Percentiles rank a stretch among this genome's conserved stretches.
Conservation (phyloP, 2,113 vertebrate genomes). For the Chaetura pelagica region DNA sequence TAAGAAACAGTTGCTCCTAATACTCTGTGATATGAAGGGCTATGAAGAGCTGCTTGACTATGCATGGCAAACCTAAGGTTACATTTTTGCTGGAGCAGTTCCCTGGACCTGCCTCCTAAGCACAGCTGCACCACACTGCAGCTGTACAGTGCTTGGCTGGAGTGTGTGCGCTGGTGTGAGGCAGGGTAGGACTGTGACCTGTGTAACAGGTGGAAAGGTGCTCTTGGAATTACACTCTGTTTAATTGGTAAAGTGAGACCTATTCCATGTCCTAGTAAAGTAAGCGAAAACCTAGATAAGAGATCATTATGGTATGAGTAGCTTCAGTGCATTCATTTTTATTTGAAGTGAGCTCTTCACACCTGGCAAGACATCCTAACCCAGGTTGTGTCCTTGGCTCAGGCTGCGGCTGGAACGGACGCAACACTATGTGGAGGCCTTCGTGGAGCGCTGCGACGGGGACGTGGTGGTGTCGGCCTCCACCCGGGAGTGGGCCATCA, state of each 20-base stretch:
- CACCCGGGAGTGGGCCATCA: conserved; percentile 93
- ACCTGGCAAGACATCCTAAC: not conserved
- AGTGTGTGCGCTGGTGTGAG: not conserved
- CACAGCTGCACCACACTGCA: not conserved
- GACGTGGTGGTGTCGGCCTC: conserved; percentile 87
- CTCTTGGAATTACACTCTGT: not conserved
- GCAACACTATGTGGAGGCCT: conserved; percentile 84
- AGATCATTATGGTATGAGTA: not conserved
- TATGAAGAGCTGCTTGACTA: not conserved
- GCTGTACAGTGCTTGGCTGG: not conserved
- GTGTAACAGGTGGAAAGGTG: not conserved
- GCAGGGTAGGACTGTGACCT: accelerated
- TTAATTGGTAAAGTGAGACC: not conserved
- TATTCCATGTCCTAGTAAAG: not conserved
- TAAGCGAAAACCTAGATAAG: not conserved
- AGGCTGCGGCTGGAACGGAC: conserved; percentile 87
- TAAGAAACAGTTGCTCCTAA: not conserved
- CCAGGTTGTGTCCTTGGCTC: not conserved
- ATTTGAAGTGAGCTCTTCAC: not conserved
- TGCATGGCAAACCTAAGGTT: accelerated
- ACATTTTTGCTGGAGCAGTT: not conserved
- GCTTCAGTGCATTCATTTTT: not conserved
- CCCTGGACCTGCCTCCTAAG: not conserved
- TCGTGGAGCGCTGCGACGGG: conserved; percentile 78
- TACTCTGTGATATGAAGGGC: accelerated